Conservation (phyloP, 1,140 invertebrate species). For the Aphaenogaster floridana region DNA sequence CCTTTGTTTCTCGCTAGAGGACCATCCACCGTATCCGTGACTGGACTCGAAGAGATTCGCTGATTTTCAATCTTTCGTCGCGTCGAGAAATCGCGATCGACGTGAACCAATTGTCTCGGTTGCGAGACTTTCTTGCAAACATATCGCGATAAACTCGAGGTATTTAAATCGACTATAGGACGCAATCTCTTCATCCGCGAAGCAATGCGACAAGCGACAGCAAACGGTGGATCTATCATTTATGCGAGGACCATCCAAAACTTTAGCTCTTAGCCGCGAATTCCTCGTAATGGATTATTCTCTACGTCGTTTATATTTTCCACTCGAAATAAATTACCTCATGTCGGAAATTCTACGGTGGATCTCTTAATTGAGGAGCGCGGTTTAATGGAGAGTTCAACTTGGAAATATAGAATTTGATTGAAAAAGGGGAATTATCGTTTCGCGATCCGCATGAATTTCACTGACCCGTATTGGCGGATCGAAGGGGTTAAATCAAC, state of each 20-base stretch:
- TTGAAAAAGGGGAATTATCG: constrained; percentile 59
- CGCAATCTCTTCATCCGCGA: background rate
- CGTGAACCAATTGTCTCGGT: background rate
- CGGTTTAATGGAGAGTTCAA: constrained; percentile 14
- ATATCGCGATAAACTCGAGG: background rate
- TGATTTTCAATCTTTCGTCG: constrained; percentile 15
- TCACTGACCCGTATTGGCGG: constrained; percentile 11
- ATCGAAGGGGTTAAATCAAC: constrained; percentile 16
- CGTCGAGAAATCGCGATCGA: background rate
- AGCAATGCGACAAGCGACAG: background rate
- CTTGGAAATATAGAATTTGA: constrained; percentile 33
- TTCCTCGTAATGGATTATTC: constrained; percentile 44
- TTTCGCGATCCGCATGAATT: constrained; percentile 25
- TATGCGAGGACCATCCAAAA: background rate
- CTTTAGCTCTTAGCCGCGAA: constrained; percentile 51
- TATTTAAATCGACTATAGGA: background rate
- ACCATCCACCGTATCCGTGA: constrained; percentile 42
- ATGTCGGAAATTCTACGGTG: constrained; percentile 18
- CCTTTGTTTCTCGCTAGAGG: constrained; percentile 41
- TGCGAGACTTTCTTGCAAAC: background rate
- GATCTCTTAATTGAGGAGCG: constrained; percentile 40
- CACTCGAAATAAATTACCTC: constrained; percentile 55
- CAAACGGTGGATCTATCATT: constrained; percentile 13
- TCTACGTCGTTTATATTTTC: constrained; percentile 50
- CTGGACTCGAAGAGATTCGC: constrained; percentile 26